Evolutionary conservation across 2,797 vertebrate genomes (phyloP), one percentile per base, ranked within the genome.

Genomic region (Mustela erminea): DNA sequence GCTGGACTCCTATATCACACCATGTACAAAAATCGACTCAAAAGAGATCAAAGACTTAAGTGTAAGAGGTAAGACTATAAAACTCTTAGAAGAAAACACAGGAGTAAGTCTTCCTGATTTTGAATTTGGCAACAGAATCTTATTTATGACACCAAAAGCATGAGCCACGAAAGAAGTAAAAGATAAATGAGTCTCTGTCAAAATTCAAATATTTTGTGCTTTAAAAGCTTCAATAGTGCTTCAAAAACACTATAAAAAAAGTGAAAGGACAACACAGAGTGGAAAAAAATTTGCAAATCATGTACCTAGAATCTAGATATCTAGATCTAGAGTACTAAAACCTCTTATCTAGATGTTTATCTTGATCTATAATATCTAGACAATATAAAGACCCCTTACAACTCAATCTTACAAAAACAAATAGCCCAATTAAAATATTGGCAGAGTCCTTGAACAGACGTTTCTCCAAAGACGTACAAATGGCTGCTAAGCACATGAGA

Each of bases 131-230:
- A 81, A 32, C 64, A 5, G 32, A 80, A 54, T 96, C 46, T 89
- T 94, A 87, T 27, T 25, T 94, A 38, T 68, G 43, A 90, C 35
- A 81, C 25, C 15, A 32, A 46, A 82, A 92, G 10, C 54, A 83
- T 29, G 35, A 92, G 17, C 32, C 43, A n/a, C 18, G 58, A 77
- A 92, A 70, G n/a, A 94, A 68, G 74, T 62, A 54, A 86, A 18
- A 62, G 41, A 70, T 10, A 90, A 70, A 75, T 7, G 46, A n/a
- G 20, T 77, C n/a, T 96, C 86, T 7, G 84, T 70, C 49, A 94
- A 49, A 94, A 96, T 92, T 46, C 66, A 93, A 85, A 77, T 92
- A 58, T 87, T 56, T 77, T 81, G 7, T 92, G 14, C 21, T 90
- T 92, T 70, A 72, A 84, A 68, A 52, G 5, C 15, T 52, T 52